phyloP scores from a whole-genome alignment of 2,797 vertebrate species.

The Gymnopithys bicolor region DNA sequence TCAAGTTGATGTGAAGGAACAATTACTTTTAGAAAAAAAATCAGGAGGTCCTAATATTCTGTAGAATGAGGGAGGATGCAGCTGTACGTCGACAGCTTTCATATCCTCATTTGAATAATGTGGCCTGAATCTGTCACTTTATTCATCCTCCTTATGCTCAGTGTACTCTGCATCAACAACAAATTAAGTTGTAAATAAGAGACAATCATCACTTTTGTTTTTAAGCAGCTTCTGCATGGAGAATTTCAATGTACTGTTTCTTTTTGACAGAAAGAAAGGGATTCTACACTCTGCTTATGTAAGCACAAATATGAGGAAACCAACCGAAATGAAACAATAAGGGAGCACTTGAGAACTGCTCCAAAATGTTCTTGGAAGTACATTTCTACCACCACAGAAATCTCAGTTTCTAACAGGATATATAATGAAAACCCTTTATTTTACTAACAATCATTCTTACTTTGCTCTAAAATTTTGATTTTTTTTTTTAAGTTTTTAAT shows the following conservation, averaged over 20 bases:
- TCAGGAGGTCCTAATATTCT: conserved; percentile 80
- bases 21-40: conserved; percentile 79
- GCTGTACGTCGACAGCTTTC: conserved; percentile 91
- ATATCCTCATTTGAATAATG: conserved; percentile 98
- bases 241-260: conserved; percentile 82
- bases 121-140: conserved; percentile 97
- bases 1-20: conserved; percentile 79
- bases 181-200: conserved; percentile 92
- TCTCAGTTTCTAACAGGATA: conserved; percentile 33
- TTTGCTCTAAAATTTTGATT: background rate
- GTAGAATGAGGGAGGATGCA: conserved; percentile 86
- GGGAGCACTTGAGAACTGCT: conserved; percentile 69
- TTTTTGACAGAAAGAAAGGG: conserved; percentile 75
- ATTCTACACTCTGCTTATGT: conserved; percentile 79
- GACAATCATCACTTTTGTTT: conserved; percentile 93
- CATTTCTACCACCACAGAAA: conserved; percentile 46
- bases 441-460: background rate
- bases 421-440: background rate
- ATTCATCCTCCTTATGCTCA: conserved; percentile 92
- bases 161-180: conserved; percentile 91
- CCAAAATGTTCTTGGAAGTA: conserved; percentile 66
- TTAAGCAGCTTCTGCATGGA: conserved; percentile 81
- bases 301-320: conserved; percentile 78
- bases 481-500: background rate
- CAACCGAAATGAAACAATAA: conserved; percentile 78